Base-by-base conservation (phyloP, 2,888 invertebrate genomes). In the Leptopilina myrica region DNA sequence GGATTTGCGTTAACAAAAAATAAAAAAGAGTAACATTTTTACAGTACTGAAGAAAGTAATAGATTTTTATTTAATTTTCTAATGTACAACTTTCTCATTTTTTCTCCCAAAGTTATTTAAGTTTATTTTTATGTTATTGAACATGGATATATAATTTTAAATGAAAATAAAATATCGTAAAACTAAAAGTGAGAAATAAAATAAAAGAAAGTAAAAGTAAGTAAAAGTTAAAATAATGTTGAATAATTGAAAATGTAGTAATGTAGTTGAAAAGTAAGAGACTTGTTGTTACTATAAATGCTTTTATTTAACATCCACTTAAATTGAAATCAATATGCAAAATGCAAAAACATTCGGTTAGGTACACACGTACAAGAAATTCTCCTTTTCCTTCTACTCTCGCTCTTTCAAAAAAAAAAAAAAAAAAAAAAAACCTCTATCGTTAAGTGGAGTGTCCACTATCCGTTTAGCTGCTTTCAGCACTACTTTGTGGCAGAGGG, bases 361-460 rank as follows among this genome's bases (percentile, higher is more conserved):
- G 82, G 80, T 81, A 84, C 84, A 49, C 49, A 9, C 81, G 79
- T 79, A 46, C 53, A 79, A 81, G 64, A 78, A 66, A 33, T 80
- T 78, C 77, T 76, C 59, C 76, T 46, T 73, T 81, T 83, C 83
- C 40, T 59, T 59, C 40, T 59, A n/a, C 49, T 7, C 49, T 11
- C 20, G 1, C 33, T 33, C n/a, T n/a, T n/a, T n/a, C n/a, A n/a
- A n/a, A n/a, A n/a, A n/a, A n/a, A n/a, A n/a, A n/a, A n/a, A n/a
- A n/a, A n/a, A 0, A 3, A 26, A 26, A 43, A 15, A 20, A 43
- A 12, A 56, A 56, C 40, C 73, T 76, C 80, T 82, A 81, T 80
- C 76, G 78, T 81, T 85, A 85, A 86, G 85, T 87, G 85, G 85
- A 87, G 86, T 87, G 87, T 87, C 88, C 87, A 86, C 88, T 88